These are phyloP conservation scores for Caenorhabditis latens DNA, from an alignment of 1,140 invertebrate genomes.

Conservation along the genomic window DNA sequence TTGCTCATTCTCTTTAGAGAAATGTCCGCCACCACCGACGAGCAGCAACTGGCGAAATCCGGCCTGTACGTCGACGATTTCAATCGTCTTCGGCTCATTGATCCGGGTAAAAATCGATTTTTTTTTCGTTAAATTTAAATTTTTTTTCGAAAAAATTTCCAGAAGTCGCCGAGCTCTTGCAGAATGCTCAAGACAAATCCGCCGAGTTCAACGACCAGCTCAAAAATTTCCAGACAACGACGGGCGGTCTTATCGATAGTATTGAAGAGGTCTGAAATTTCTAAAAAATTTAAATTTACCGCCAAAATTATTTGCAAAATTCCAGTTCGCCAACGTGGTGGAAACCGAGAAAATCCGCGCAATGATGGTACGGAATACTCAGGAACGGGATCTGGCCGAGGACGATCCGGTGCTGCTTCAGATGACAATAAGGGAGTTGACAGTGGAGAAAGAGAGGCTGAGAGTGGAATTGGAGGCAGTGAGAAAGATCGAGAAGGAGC, in stretches of 20 bases:
- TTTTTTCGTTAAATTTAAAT: neutral
- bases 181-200: slow-evolving; percentile 47
- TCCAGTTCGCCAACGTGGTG: slow-evolving; percentile 31
- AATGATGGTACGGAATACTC: slow-evolving; percentile 31
- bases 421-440: slow-evolving; percentile 35
- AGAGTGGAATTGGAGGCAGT: slow-evolving; percentile 33
- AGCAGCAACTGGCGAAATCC: slow-evolving; percentile 19
- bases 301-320: neutral
- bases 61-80: slow-evolving; percentile 31
- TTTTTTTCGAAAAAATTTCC: neutral
- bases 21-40: neutral
- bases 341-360: slow-evolving; percentile 23
- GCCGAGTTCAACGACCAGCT: slow-evolving; percentile 27
- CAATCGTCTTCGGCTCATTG: neutral
- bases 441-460: slow-evolving; percentile 23
- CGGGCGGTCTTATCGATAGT: slow-evolving; percentile 5
- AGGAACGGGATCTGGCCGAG: slow-evolving; percentile 20
- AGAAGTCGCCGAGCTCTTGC: slow-evolving; percentile 30
- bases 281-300: neutral
- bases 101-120: slow-evolving; percentile 41
- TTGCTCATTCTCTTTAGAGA: too few species aligned
- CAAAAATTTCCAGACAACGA: slow-evolving; percentile 4
- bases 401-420: slow-evolving; percentile 39
- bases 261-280: slow-evolving; percentile 9
- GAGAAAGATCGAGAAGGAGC: slow-evolving; percentile 35